These are phyloP conservation scores for Catotricha subobsoleta DNA, from an alignment of 2,888 invertebrate species.

Conservation along the genomic window DNA sequence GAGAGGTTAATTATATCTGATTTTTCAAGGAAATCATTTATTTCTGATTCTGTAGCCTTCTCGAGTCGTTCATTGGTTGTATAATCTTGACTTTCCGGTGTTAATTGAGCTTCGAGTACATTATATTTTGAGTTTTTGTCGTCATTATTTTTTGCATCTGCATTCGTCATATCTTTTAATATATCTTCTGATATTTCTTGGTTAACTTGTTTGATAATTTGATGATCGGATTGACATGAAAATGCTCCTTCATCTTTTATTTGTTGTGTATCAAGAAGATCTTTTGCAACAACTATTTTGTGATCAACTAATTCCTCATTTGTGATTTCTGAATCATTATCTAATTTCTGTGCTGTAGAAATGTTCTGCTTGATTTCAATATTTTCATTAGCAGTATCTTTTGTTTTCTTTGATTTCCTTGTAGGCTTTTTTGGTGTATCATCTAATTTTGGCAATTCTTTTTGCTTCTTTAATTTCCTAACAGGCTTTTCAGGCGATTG, in stretches of 20 bases:
- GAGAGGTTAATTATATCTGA: background rate
- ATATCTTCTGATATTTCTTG: background rate
- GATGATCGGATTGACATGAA: background rate
- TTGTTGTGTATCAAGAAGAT: background rate
- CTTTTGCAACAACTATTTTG: background rate
- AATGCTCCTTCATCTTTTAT: background rate
- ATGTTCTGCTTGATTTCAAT: background rate
- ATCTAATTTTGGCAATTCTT: constrained; percentile 4
- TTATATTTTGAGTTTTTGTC: background rate
- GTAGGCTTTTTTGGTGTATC: constrained; percentile 11
- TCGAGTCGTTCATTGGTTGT: background rate
- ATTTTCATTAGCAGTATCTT: constrained; percentile 5
- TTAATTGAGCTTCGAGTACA: background rate
- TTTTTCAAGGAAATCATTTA: background rate
- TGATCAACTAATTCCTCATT: background rate
- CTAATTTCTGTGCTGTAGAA: background rate
- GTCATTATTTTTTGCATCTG: background rate
- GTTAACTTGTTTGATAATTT: background rate
- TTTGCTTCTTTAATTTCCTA: constrained; percentile 8
- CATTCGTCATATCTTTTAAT: background rate
- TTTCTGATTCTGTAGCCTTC: background rate
- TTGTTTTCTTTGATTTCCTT: constrained; percentile 8
- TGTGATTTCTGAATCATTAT: background rate
- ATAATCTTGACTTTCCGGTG: background rate
- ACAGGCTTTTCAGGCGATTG: constrained; percentile 11